Base-by-base conservation (phyloP, 2,113 vertebrate genomes). In the Pygoscelis adeliae region DNA sequence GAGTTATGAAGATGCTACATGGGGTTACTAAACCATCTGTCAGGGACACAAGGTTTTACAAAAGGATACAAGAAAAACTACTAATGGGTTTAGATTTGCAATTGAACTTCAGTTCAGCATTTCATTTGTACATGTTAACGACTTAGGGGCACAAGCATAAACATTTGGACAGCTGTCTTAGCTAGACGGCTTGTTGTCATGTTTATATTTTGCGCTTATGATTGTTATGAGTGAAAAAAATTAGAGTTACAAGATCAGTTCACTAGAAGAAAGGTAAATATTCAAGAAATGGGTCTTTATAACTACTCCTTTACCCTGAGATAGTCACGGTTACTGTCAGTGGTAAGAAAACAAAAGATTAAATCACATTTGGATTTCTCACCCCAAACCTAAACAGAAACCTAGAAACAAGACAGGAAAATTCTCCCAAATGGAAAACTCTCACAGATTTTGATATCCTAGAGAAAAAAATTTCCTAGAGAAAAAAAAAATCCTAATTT, bases 101-200 rank as follows among this genome's bases (percentile, higher is more conserved):
- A 53, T 1, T 85, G 81, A 73, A 85, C 73, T 85, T 65, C 76
- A 76, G 52, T 32, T 84, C 16, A 77, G 53, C 56, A 38, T 87
- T 93, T 82, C 61, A 71, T 83, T 29, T 23, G 58, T 27, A 72
- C 30, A 13, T 73, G 44, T 47, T 83, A 90, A 90, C 1, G 10
- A 88, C 5, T 73, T 25, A 66, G 67, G 50, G 81, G 55, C 79
- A 76, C 40, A 50, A 66, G 46, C 36, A 87, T 42, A 85, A 97
- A 95, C 90, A 93, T 91, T 63, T 85, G 89, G 84, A 96, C 81
- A 96, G 81, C 70, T 96, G 91, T 65, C 91, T 70, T 42, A 80
- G 63, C 67, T 88, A 77, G n/a, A 83, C 29, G 63, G 46, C 32
- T 95, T 77, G 46, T 73, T 93, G 84, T 32, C 50, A 19, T 77